phyloP scores from a whole-genome alignment of 2,113 vertebrate species.

The Pseudopipra pipra region DNA sequence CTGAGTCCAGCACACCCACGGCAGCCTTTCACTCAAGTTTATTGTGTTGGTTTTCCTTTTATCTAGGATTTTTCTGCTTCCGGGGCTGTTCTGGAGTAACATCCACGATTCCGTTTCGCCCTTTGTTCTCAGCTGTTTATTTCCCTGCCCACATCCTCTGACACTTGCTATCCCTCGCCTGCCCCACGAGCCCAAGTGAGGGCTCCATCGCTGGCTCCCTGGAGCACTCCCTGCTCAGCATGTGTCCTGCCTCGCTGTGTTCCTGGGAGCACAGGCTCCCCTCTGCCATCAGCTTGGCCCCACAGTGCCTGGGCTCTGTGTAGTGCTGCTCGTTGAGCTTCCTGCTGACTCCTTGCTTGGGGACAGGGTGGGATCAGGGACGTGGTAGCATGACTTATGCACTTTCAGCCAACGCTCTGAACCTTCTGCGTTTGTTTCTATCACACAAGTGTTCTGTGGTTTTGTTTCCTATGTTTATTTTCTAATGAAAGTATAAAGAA shows the following conservation, averaged over 20 bases:
- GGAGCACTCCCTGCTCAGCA: not conserved
- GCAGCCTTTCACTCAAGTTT: not conserved
- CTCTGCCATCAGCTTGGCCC: not conserved
- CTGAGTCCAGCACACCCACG: not conserved
- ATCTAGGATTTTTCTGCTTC: not conserved
- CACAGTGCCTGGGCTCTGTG: not conserved
- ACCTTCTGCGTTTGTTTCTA: constrained; percentile 60
- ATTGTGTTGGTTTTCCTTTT: not conserved
- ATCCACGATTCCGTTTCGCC: not conserved
- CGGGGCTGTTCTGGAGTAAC: not conserved
- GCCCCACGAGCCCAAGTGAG: not conserved
- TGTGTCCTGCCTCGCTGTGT: not conserved
- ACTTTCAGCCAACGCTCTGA: constrained; percentile 66
- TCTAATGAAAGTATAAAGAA: constrained; percentile 77
- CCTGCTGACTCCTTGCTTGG: constrained; percentile 54
- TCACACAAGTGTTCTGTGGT: constrained; percentile 69
- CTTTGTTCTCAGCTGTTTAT: not conserved
- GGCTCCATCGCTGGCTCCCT: not conserved
- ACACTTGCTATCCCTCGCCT: not conserved
- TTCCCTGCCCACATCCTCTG: not conserved
- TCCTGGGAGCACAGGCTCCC: not conserved
- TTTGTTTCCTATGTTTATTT: constrained; percentile 79
- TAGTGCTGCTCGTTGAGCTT: constrained; percentile 59
- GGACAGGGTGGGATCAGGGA: constrained; percentile 39
- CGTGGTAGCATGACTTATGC: constrained; percentile 48